Base-by-base conservation (phyloP, 1,140 invertebrate genomes). In the Tribolium castaneum region DNA sequence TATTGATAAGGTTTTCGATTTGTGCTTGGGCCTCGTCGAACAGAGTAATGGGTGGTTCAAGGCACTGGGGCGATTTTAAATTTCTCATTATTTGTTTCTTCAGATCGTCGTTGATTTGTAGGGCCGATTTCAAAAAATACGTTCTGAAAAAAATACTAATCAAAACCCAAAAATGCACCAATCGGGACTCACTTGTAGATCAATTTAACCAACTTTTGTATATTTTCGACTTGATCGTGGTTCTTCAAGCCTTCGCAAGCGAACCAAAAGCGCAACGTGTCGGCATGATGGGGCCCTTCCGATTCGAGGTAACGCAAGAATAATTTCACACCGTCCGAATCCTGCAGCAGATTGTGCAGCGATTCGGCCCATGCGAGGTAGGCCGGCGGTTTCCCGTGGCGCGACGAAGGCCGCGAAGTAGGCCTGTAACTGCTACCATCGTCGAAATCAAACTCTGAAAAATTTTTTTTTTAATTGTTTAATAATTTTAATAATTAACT, bases 161-260 rank as follows among this genome's bases (percentile, higher is more conserved):
- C 34, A 45, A 59, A 34, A 35, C 12, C 14, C 45, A 7, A 16
- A 3, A 19, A 7, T n/a, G 16, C 0, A 3, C 25, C 1, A 14
- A 14, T 16, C 51, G 1, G 34, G 14, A 16, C 88, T 87, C 75
- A 93, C 92, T 92, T 94, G 88, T 96, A 93, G 83, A 97, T 97
- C 78, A 93, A 92, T 87, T 92, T 92, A 81, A 96, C 92, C 83
- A 96, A 89, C 86, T 93, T 92, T 78, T 92, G 90, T 78, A 95
- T 92, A 84, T 90, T 92, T 83, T 91, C 90, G 2, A 90, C 90
- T 86, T 94, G 92, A 77, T 90, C 89, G 84, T 95, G 92, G 84
- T 94, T 93, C 83, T 95, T 95, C 74, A 97, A 90, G 12, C 96
- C 96, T 85, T 96, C 93, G 87, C 96, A 97, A 52, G 95, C 96